Base-by-base conservation (phyloP, 2,797 vertebrate species). In the Hydrolagus colliei region DNA sequence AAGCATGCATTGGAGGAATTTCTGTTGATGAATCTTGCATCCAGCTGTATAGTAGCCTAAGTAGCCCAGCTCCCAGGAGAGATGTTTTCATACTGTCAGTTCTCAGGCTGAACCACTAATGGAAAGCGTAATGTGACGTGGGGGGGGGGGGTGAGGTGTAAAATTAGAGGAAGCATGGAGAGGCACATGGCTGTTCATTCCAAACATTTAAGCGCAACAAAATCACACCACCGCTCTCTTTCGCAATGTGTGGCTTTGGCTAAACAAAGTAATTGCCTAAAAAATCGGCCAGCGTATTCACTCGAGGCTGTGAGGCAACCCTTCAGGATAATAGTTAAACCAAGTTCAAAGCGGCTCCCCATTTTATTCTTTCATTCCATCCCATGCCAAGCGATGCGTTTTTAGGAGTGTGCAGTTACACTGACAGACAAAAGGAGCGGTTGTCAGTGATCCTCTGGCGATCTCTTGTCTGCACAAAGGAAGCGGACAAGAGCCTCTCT, bases 41-140 rank as follows among this genome's bases (percentile, higher is more conserved):
- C 27, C 79, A 82, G 32, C 79, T 82, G 79, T 71, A 71, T 32
- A n/a, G 10, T 52, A 41, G 65, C 35, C 79, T 84, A 84, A 84
- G 65, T 84, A 84, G 79, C n/a, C 27, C 79, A 84, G 79, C 79
- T 71, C 79, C 79, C 79, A 20, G 12, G 79, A 41, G 65, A 13
- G 79, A 68, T 27, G 41, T 32, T 32, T 71, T 84, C 65, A 18
- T 52, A 67, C 13, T 71, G 27, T 35, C 35, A 16, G 79, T 35
- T 71, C 32, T 84, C 41, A 67, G 79, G 67, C 79, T 84, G 65
- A 84, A 84, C 79, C 79, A 84, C 18, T 84, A 84, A 84, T 52
- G 65, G 67, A 61, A 80, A 80, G 22, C 22, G 63, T 61, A 27
- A 80, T 80, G 27, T 41, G 32, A 71, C 18, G 20, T 63, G 79